Base-by-base conservation (phyloP, 2,888 invertebrate genomes). In the Octonoba sinensis region DNA sequence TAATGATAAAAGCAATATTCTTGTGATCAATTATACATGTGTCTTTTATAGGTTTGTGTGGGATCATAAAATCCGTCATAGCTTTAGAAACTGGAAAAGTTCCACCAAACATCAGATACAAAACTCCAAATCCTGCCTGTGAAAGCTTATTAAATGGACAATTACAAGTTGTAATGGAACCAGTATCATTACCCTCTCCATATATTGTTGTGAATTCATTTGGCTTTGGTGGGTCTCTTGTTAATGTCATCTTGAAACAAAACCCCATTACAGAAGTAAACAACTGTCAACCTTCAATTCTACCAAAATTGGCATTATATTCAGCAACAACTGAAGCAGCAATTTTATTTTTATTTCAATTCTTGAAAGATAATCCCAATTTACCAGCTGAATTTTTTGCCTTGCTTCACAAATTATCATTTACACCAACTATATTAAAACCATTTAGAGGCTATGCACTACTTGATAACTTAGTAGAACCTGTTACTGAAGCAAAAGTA, bases 161-260 rank as follows among this genome's bases (percentile, higher is more conserved):
- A 91, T 91, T 91, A 36, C 86, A 89, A 85, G 88, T 87, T 24
- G 77, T 84, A 1, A 67, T 72, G 0, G 79, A 89, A 81, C 86
- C 86, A 51, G 90, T 89, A 11, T 85, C 86, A n/a, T 89, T 89
- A 86, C 86, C 87, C 27, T 89, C 89, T 27, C 89, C 89, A 8
- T 85, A 88, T 75, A 89, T 90, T 47, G 90, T 89, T 49, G 88
- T 91, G 69, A 91, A 90, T 87, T 90, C 90, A 6, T 91, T 91
- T 87, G 91, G 91, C 16, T 91, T 91, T 86, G 91, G 91, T 82
- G 91, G 91, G n/a, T 73, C 87, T 16, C 87, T 88, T 84, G 87
- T 86, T 59, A 87, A 88, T 84, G 86, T 87, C 64, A 85, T 88
- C 46, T 84, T 88, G 51, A 84, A 85, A 77, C 51, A 59, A 22